Conservation (phyloP, 2,888 invertebrate species). For the Hydrotaea diabolus region DNA sequence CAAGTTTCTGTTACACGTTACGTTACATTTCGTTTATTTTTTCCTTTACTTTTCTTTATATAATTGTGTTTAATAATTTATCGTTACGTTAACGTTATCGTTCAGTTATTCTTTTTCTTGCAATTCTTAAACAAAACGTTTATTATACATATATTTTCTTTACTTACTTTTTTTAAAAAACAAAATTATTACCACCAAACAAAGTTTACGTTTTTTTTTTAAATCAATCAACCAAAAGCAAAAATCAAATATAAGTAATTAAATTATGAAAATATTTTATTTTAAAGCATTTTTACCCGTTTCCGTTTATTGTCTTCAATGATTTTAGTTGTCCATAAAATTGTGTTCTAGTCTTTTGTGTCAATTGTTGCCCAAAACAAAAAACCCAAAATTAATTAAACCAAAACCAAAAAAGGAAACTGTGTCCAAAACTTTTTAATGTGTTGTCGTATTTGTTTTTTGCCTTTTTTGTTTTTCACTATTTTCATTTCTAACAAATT, state of each 20-base stretch:
- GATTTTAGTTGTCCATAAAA: neutral
- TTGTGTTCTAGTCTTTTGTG: constrained; percentile 1
- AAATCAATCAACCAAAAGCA: neutral
- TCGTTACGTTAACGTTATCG: constrained; percentile 35
- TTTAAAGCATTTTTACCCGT: constrained; percentile 2
- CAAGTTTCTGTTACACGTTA: constrained; percentile 67
- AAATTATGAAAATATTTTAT: neutral
- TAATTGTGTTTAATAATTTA: constrained; percentile 53
- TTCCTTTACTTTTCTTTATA: constrained; percentile 47
- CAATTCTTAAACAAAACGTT: constrained; percentile 5
- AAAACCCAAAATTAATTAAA: neutral
- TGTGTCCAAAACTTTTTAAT: constrained; percentile 2
- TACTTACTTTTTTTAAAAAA: constrained; percentile 10
- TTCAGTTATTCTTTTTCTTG: constrained; percentile 5
- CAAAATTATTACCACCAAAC: constrained; percentile 14
- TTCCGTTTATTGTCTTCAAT: neutral
- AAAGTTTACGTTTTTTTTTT: neutral
- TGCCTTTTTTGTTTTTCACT: neutral
- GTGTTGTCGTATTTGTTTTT: neutral
- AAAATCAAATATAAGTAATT: neutral
- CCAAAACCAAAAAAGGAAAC: neutral
- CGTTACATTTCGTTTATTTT: constrained; percentile 59
- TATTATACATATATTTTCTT: constrained; percentile 1
- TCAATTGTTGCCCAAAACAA: neutral
- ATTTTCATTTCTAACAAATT: neutral